Evolutionary conservation across 2,797 vertebrate species (phyloP).

Genomic region (Carapus acus): DNA sequence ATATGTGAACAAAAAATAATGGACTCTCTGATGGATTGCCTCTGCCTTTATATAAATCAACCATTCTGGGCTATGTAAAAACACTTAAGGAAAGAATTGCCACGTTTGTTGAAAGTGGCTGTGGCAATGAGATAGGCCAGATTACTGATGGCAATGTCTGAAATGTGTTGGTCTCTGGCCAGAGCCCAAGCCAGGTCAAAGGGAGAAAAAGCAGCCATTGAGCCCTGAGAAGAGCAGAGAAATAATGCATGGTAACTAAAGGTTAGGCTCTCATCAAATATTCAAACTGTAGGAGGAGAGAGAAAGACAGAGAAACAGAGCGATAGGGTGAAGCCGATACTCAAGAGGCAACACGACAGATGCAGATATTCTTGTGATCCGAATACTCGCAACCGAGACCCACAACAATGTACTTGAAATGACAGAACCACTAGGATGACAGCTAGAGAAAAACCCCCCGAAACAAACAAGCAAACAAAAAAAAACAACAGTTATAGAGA

Average conservation of each 20-base stretch:
- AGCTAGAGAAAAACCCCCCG: neutral
- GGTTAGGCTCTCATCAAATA: constrained; percentile 78
- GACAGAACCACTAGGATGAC: neutral
- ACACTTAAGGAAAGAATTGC: no score
- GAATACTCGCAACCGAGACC: neutral
- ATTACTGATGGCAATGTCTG: constrained; percentile 35
- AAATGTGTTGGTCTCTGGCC: constrained; percentile 47
- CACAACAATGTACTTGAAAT: neutral
- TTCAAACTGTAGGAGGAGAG: constrained; percentile 68
- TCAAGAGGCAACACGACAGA: constrained; percentile 8
- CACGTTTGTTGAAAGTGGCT: neutral
- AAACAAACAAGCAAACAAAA: neutral
- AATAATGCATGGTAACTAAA: constrained; percentile 87
- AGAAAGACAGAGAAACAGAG: constrained; percentile 19
- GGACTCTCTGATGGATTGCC: no score
- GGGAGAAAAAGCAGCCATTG: constrained; percentile 56
- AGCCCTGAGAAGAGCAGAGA: constrained; percentile 69
- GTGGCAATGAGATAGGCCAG: constrained; percentile 15
- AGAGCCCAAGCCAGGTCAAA: constrained; percentile 50
- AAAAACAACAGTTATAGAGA: no score
- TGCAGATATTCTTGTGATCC: neutral
- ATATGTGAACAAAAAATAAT: no score
- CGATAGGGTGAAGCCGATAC: neutral
- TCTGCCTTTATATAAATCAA: no score
- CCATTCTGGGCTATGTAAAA: no score